Percentiles rank a stretch among this genome's conserved stretches.
Evolutionary conservation across 2,797 vertebrate genomes (phyloP).

Genomic region (Megaceryle alcyon): DNA sequence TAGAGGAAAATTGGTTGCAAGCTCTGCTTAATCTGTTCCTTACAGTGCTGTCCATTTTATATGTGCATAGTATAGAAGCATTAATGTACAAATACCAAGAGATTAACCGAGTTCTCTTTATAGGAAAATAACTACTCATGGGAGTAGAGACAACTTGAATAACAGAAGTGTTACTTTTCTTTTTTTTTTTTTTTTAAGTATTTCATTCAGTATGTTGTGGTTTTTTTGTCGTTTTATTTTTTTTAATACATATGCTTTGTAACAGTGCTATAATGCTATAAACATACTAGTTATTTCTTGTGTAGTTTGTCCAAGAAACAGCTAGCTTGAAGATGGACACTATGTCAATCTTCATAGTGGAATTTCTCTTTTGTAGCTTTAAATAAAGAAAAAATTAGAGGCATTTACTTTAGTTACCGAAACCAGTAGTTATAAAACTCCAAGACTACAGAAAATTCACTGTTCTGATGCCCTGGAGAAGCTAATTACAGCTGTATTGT

Average conservation of each 20-base stretch:
- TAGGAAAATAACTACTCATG: not conserved
- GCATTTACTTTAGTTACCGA: not conserved
- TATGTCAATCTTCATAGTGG: not conserved
- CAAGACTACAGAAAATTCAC: not conserved
- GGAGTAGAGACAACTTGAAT: not conserved
- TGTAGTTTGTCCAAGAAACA: not conserved
- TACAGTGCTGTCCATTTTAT: not conserved
- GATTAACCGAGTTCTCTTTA: not conserved
- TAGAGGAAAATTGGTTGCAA: not conserved
- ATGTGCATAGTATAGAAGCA: not conserved
- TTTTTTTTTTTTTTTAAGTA: not conserved
- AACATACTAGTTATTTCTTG: not conserved
- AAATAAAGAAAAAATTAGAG: not conserved
- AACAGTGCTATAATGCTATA: not conserved
- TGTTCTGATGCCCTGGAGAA: not conserved
- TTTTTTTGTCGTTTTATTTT: not conserved
- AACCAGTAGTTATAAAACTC: not conserved
- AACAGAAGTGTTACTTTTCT: not conserved
- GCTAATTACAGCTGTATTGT: not conserved
- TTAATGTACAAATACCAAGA: not conserved
- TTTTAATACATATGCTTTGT: not conserved
- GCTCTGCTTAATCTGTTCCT: not conserved
- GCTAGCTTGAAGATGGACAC: conserved; percentile 7
- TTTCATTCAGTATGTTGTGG: not conserved
- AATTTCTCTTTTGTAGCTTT: not conserved